Conservation (phyloP, 1,140 invertebrate genomes). For the Alviniconcha marisindica region DNA sequence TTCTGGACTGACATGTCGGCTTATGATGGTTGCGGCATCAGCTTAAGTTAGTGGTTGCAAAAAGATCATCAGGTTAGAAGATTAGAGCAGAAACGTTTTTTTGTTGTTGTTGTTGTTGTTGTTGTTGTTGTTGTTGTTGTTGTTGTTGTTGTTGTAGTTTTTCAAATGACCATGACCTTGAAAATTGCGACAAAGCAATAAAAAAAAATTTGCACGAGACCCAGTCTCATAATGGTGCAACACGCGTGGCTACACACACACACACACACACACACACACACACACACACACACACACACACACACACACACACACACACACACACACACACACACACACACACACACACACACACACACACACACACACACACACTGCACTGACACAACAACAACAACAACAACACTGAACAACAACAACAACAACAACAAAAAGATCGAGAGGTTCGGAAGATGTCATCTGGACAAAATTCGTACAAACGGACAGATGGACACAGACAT, state of each 20-base stretch:
- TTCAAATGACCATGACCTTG: background rate
- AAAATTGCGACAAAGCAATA: background rate
- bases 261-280: conserved; percentile 26
- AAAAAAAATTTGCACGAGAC: background rate
- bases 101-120: background rate
- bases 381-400: background rate
- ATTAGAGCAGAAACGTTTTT: background rate
- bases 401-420: background rate
- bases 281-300: conserved; percentile 9
- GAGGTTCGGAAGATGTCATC: background rate
- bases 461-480: background rate
- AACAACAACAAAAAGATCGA: background rate
- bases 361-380: background rate
- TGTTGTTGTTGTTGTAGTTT: background rate
- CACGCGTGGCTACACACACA: background rate
- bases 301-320: conserved; percentile 3
- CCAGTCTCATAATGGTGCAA: background rate
- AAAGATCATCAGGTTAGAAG: no score
- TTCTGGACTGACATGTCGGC: no score
- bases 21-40: no score
- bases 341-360: background rate
- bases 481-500: background rate
- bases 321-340: background rate
- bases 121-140: background rate
- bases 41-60: no score